phyloP scores from a whole-genome alignment of 1,140 invertebrate genomes.

The Venturia canescens region DNA sequence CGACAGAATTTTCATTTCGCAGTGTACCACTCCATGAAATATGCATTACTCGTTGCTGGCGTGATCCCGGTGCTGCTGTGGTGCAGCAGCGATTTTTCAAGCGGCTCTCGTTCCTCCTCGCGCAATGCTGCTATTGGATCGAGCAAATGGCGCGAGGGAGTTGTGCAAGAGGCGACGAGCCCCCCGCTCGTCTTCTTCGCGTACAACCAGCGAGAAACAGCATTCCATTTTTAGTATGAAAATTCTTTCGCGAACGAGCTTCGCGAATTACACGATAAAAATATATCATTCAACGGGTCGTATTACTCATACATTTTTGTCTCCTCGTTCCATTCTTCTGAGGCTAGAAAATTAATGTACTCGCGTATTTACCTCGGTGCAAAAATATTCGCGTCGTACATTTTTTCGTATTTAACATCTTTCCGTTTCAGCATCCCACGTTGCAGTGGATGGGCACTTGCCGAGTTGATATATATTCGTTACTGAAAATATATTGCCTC shows the following conservation, averaged over 20 bases:
- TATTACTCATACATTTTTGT: neutral
- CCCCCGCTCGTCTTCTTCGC: neutral
- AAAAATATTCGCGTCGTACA: too few species aligned
- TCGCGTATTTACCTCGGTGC: too few species aligned
- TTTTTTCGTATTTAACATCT: too few species aligned
- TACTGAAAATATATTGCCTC: too few species aligned
- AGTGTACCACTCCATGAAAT: constrained; percentile 62
- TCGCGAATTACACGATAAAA: neutral
- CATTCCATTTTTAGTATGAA: constrained; percentile 12
- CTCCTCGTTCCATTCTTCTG: neutral
- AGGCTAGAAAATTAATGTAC: too few species aligned
- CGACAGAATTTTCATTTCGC: constrained; percentile 62
- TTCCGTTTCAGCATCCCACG: too few species aligned
- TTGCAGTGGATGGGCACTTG: too few species aligned
- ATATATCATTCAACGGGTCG: neutral
- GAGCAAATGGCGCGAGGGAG: neutral
- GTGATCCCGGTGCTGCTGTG: constrained; percentile 16
- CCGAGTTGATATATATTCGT: too few species aligned
- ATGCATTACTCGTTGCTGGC: constrained; percentile 60
- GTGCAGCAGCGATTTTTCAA: constrained; percentile 64
- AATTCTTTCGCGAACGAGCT: constrained; percentile 22
- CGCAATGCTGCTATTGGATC: neutral
- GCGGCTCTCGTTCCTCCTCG: constrained; percentile 44
- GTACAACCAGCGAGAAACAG: constrained; percentile 2
- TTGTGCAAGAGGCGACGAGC: neutral